Percentiles rank a stretch among this genome's conserved stretches.
These are phyloP conservation scores for Oxyteleia sp. DNA, from an alignment of 2,888 invertebrate species.

Conservation along the genomic window DNA sequence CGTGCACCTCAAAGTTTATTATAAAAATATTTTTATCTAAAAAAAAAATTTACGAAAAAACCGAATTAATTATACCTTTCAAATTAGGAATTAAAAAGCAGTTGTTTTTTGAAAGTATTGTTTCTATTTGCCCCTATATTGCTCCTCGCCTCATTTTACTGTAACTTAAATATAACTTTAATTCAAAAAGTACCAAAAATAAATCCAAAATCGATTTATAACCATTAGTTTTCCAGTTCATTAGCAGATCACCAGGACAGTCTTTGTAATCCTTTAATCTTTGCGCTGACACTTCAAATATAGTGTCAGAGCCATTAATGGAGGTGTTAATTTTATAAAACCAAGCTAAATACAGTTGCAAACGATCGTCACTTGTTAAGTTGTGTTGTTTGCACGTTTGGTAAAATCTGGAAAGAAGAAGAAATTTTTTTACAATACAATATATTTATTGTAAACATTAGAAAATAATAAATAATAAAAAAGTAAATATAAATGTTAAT, in stretches of 20 bases:
- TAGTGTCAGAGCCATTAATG: conserved; percentile 90
- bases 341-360: conserved; percentile 89
- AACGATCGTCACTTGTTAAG: conserved; percentile 77
- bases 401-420: conserved; percentile 78
- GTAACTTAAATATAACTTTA: too few species aligned
- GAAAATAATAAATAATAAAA: too few species aligned
- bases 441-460: too few species aligned
- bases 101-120: too few species aligned
- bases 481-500: too few species aligned
- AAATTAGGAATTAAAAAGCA: too few species aligned
- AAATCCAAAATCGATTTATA: conserved; percentile 91
- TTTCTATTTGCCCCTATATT: too few species aligned
- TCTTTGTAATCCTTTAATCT: conserved; percentile 90
- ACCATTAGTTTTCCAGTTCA: conserved; percentile 93
- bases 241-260: conserved; percentile 91
- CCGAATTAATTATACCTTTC: too few species aligned
- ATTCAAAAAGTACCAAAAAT: conserved; percentile 90
- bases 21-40: too few species aligned
- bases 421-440: neutral
- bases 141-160: too few species aligned
- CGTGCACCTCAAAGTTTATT: too few species aligned
- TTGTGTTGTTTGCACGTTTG: conserved; percentile 75
- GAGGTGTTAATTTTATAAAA: conserved; percentile 88
- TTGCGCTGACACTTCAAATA: conserved; percentile 91
- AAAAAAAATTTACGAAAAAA: too few species aligned